Conservation (phyloP, 2,797 vertebrate species). For the Pristis pectinata region DNA sequence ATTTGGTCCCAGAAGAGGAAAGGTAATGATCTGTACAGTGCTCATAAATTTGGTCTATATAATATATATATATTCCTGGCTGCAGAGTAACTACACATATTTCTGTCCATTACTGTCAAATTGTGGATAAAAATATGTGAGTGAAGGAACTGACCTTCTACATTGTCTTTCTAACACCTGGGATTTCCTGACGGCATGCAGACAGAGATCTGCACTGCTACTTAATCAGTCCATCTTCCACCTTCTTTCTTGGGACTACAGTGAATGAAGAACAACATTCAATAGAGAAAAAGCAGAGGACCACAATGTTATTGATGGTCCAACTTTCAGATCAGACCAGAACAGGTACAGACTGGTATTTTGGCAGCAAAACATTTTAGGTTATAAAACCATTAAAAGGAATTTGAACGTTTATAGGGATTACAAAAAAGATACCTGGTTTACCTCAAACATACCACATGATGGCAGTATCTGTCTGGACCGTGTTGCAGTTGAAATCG, state of each 20-base stretch:
- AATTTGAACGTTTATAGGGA: background rate
- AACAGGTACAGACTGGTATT: background rate
- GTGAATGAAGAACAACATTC: background rate
- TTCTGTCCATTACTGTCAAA: background rate
- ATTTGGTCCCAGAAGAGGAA: background rate
- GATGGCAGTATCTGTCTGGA: background rate
- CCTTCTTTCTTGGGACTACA: background rate
- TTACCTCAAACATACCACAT: background rate
- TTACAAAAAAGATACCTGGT: background rate
- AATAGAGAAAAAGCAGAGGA: background rate
- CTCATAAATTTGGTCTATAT: background rate
- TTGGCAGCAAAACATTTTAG: too few relatives aligned
- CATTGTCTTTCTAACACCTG: background rate
- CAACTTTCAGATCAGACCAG: background rate
- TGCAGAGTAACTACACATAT: background rate
- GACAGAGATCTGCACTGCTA: background rate
- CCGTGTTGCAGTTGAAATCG: too few relatives aligned
- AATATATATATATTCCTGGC: background rate
- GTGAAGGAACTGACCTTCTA: background rate
- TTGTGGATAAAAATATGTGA: background rate
- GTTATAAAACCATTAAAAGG: background rate
- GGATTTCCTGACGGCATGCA: background rate
- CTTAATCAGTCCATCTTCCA: background rate
- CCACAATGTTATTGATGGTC: background rate
- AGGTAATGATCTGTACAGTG: background rate